These are phyloP conservation scores for Tonatia bakeri DNA, from an alignment of 2,113 vertebrate species.

Conservation along the genomic window DNA sequence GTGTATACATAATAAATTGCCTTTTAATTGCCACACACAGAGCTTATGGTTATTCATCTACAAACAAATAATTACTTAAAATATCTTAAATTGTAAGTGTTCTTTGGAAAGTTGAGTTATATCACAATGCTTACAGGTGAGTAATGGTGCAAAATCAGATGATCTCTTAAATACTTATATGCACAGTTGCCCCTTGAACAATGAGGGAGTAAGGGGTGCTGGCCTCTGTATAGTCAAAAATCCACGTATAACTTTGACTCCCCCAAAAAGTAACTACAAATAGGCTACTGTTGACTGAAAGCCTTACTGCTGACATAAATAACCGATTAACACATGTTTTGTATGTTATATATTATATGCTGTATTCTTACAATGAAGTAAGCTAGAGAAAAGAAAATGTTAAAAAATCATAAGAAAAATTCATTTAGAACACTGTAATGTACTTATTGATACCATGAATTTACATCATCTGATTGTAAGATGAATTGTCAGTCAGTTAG, in stretches of 20 bases:
- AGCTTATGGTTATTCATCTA: neutral
- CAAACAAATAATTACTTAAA: neutral
- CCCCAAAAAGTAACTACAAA: neutral
- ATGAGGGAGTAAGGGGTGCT: neutral
- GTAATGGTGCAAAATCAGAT: neutral
- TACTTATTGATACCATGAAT: neutral
- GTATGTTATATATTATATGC: neutral
- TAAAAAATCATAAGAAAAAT: neutral
- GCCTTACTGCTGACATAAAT: neutral
- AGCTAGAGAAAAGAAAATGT: neutral
- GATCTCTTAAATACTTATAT: neutral
- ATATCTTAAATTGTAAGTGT: neutral
- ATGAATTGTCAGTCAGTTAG: neutral
- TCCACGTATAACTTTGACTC: neutral
- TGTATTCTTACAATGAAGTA: neutral
- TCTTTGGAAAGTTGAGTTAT: neutral
- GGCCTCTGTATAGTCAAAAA: neutral
- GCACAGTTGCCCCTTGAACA: neutral
- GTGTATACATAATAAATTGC: constrained; percentile 29
- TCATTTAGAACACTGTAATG: neutral
- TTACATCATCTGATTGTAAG: neutral
- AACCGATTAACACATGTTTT: neutral
- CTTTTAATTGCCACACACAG: constrained; percentile 13
- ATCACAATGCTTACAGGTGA: neutral
- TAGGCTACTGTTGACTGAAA: neutral